Percentiles rank a stretch among this genome's conserved stretches.
phyloP scores from a whole-genome alignment of 2,888 invertebrate genomes.

The Parnassius glacialis region DNA sequence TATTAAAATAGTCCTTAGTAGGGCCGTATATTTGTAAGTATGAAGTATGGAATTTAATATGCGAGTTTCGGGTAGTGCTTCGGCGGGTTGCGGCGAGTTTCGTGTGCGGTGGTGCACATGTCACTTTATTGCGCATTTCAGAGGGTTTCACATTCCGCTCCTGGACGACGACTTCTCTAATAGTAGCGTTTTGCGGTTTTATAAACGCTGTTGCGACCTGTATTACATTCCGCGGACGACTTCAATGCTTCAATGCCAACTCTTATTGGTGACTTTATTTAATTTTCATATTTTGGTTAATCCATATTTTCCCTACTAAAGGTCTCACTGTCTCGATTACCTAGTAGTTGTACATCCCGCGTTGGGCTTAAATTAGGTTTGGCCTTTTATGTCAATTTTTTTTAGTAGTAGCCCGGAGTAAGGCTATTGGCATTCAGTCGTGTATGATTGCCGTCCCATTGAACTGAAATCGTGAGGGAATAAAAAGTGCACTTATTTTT shows the following conservation, averaged over 20 bases:
- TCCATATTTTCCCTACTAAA: no score
- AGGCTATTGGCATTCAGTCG: no score
- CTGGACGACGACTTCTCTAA: slow-evolving; percentile 54
- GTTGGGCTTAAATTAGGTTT: no score
- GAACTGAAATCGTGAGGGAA: no score
- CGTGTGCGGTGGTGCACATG: slow-evolving; percentile 51
- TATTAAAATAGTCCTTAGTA: slow-evolving; percentile 33
- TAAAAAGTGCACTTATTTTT: no score
- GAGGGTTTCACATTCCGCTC: slow-evolving; percentile 59
- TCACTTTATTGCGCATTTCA: slow-evolving; percentile 61
- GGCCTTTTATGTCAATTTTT: no score
- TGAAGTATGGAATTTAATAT: slow-evolving; percentile 45
- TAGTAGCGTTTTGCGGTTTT: slow-evolving; percentile 64
- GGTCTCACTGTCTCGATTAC: no score
- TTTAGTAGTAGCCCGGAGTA: no score
- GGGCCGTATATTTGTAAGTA: slow-evolving; percentile 30
- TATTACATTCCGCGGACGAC: slow-evolving; percentile 57
- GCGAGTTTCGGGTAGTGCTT: slow-evolving; percentile 34
- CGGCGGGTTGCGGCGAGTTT: slow-evolving; percentile 35
- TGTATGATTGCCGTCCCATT: no score
- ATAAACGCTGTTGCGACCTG: slow-evolving; percentile 61
- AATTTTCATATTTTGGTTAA: slow-evolving; percentile 1
- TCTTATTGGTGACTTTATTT: slow-evolving; percentile 5
- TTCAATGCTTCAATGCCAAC: slow-evolving; percentile 39
- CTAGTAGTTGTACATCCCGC: no score